Evolutionary conservation across 2,797 vertebrate species (phyloP).

Genomic region (Ctenochaetus hawaiiensis): DNA sequence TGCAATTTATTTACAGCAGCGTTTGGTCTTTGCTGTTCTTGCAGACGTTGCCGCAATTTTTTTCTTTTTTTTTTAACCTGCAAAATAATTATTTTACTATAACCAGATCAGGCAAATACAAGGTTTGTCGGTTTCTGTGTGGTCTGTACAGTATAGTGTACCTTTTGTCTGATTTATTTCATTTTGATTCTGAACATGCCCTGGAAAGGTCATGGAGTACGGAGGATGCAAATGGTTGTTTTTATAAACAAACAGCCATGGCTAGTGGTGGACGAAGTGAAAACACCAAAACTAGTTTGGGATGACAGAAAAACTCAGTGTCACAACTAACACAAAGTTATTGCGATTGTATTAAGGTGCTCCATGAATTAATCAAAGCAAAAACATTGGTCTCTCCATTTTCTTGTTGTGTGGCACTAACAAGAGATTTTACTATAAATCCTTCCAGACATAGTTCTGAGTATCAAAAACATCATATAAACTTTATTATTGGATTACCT

Average conservation of each 20-base stretch:
- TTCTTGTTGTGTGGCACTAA: constrained; percentile 6
- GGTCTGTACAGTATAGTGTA: background rate
- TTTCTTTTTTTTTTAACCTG: background rate
- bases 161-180: constrained; percentile 21
- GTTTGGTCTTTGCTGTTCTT: constrained; percentile 4
- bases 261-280: constrained; percentile 1
- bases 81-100: constrained; percentile 28
- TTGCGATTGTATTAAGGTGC: constrained; percentile 1
- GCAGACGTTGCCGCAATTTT: constrained; percentile 9
- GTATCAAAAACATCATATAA: constrained; percentile 39
- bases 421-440: constrained; percentile 19
- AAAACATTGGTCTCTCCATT: background rate
- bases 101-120: constrained; percentile 27
- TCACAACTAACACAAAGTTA: constrained; percentile 12
- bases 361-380: constrained; percentile 8
- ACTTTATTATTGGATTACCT: constrained; percentile 41
- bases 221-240: constrained; percentile 44
- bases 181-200: constrained; percentile 30
- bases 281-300: background rate
- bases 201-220: constrained; percentile 26
- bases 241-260: constrained; percentile 16
- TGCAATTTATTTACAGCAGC: constrained; percentile 17
- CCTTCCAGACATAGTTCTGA: constrained; percentile 21
- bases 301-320: constrained; percentile 20
- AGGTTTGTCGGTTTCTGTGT: background rate